Conservation (phyloP, 2,113 vertebrate species). For the Numida meleagris region DNA sequence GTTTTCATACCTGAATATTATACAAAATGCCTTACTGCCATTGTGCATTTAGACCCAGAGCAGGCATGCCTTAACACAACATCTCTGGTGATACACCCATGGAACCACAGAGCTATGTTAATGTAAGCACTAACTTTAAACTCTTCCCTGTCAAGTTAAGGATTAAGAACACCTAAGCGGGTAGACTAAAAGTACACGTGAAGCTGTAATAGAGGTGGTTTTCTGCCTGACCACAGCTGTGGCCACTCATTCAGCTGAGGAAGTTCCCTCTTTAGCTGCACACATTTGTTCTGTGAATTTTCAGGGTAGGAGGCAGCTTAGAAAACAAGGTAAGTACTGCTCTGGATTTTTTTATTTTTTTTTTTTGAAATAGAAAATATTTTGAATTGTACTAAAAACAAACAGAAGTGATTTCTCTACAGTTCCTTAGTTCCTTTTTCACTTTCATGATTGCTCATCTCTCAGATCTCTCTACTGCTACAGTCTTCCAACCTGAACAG, state of each 20-base stretch:
- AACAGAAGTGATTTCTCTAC: not conserved
- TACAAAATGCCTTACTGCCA: not conserved
- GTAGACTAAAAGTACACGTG: not conserved
- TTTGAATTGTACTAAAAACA: not conserved
- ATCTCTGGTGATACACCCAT: not conserved
- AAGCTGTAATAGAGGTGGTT: not conserved
- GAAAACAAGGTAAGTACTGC: not conserved
- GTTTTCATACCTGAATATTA: not conserved
- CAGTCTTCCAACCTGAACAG: not conserved
- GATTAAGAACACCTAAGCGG: not conserved
- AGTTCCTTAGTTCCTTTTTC: not conserved
- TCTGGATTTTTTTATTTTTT: no score
- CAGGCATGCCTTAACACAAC: not conserved
- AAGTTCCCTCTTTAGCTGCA: not conserved
- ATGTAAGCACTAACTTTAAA: not conserved
- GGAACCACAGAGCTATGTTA: not conserved
- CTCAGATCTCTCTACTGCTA: not conserved
- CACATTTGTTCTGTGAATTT: not conserved
- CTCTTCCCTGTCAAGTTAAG: not conserved
- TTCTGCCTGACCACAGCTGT: not conserved
- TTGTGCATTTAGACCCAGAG: not conserved
- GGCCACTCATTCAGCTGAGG: not conserved
- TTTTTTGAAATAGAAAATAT: not conserved
- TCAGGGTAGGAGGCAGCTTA: not conserved
- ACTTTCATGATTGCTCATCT: not conserved